phyloP scores from a whole-genome alignment of 92 coral and sea anemone genomes.

The Palythoa caribaeorum region DNA sequence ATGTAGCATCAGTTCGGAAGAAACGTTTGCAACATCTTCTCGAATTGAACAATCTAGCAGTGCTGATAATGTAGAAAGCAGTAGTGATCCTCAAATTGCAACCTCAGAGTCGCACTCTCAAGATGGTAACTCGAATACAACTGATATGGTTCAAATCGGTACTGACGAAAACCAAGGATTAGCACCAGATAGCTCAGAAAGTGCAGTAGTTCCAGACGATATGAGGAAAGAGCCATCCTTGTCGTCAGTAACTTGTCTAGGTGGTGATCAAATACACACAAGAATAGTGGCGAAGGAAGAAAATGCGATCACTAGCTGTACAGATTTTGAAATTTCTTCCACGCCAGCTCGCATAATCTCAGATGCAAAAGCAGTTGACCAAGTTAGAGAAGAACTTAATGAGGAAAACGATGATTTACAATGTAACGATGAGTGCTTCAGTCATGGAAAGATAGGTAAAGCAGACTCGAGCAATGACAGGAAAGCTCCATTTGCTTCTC shows the following conservation, averaged over 20 bases:
- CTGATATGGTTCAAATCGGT: background rate
- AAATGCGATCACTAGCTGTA: background rate
- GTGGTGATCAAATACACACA: background rate
- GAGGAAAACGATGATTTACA: conserved; percentile 12
- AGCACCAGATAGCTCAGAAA: conserved; percentile 34
- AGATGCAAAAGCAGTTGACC: conserved; percentile 16
- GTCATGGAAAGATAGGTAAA: conserved; percentile 1
- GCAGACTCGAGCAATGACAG: conserved; percentile 35
- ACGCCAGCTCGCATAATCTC: conserved; percentile 30
- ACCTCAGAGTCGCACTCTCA: background rate
- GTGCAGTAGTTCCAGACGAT: background rate
- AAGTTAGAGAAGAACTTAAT: background rate
- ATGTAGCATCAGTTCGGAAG: background rate
- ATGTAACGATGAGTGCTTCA: background rate
- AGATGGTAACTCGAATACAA: background rate
- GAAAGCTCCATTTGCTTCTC: conserved; percentile 32
- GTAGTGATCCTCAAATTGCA: conserved; percentile 11
- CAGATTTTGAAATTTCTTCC: conserved; percentile 42
- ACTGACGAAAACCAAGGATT: conserved; percentile 13
- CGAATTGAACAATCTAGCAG: background rate
- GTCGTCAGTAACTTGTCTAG: background rate
- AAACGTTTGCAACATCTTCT: background rate
- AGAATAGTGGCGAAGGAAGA: conserved; percentile 18
- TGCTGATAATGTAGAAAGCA: background rate
- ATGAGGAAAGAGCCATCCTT: background rate